Conservation (phyloP, 2,113 vertebrate species). For the Clarias gariepinus region DNA sequence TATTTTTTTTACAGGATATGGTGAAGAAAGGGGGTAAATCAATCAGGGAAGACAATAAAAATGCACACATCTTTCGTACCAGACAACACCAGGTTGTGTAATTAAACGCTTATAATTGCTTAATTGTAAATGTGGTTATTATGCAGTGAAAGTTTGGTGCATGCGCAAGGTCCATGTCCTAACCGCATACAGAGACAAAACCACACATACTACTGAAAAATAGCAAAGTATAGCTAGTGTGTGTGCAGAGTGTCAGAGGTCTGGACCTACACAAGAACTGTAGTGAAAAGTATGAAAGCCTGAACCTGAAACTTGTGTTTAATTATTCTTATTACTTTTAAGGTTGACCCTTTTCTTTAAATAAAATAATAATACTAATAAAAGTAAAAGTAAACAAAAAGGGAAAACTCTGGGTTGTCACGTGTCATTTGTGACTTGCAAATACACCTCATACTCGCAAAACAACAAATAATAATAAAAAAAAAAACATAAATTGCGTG, state of each 20-base stretch:
- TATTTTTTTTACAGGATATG: conserved; percentile 73
- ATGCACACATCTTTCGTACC: neutral
- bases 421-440: conserved; percentile 54
- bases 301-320: neutral
- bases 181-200: neutral
- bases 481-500: conserved; percentile 25
- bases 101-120: neutral
- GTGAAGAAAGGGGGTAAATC: conserved; percentile 9
- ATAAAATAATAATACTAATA: neutral
- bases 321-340: neutral
- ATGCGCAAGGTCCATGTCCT: conserved; percentile 15
- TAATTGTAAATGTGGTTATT: neutral
- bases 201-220: neutral
- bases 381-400: neutral
- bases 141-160: conserved; percentile 19
- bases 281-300: neutral
- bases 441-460: conserved; percentile 43
- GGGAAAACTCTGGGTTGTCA: conserved; percentile 56
- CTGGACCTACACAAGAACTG: neutral
- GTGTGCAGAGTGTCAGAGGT: neutral
- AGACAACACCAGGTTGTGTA: neutral
- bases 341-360: conserved; percentile 30
- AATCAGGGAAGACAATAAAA: neutral
- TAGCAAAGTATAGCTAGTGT: neutral
- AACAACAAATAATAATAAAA: conserved; percentile 55